Percentiles rank a stretch among this genome's conserved stretches.
Evolutionary conservation across 2,888 invertebrate species (phyloP).

Genomic region (Ectropis crepuscularia): DNA sequence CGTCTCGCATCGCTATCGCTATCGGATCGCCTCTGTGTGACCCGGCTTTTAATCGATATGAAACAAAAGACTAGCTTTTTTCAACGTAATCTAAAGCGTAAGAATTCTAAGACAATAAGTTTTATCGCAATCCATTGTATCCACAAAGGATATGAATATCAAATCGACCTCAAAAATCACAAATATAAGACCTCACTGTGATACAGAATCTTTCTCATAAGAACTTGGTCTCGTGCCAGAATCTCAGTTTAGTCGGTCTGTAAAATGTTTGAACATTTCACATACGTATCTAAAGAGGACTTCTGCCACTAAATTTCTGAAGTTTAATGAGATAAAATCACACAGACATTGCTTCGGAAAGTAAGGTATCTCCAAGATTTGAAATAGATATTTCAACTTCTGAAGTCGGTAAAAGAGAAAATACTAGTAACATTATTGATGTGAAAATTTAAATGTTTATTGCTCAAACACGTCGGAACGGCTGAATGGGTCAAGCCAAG

Average conservation of each 20-base stretch:
- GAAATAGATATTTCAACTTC: conserved; percentile 20
- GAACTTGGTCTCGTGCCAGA: conserved; percentile 32
- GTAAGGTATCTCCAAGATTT: conserved; percentile 6
- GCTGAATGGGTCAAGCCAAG: no score
- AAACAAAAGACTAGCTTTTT: no score
- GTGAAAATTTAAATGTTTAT: no score
- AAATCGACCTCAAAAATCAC: conserved; percentile 1
- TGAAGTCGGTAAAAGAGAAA: conserved; percentile 8
- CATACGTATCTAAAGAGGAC: conserved; percentile 14
- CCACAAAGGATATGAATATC: background rate
- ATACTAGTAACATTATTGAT: no score
- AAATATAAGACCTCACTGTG: conserved; percentile 9
- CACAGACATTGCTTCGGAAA: conserved; percentile 13
- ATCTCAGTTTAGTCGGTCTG: conserved; percentile 22
- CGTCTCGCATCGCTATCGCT: no score
- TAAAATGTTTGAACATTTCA: conserved; percentile 22
- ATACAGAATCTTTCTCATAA: conserved; percentile 31
- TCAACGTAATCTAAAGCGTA: no score
- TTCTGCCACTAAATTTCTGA: conserved; percentile 17
- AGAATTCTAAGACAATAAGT: no score
- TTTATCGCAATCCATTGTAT: no score
- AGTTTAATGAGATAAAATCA: conserved; percentile 31
- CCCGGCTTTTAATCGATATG: no score
- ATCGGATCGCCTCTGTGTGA: no score
- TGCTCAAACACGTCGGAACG: no score